A percentile compares a stretch with the other conserved stretches of the same genome.
Conservation (phyloP, 2,797 vertebrate species). For the Antrozous pallidus region DNA sequence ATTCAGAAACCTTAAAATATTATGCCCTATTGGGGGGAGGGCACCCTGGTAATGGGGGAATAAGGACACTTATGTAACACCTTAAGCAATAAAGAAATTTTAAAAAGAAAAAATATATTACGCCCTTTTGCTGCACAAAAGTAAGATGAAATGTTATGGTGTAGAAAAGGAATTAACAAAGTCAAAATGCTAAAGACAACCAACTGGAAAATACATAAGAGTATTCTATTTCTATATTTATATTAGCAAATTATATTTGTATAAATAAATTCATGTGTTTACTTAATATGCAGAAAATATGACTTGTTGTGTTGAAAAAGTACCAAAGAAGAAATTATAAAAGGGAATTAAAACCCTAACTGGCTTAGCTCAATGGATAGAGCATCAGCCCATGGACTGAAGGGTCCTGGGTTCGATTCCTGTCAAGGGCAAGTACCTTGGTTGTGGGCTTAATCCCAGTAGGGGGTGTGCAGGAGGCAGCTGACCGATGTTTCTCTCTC, state of each 20-base stretch:
- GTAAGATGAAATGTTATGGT: neutral
- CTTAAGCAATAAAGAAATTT: no score
- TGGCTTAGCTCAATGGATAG: no score
- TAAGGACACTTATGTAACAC: no score
- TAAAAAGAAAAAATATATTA: no score
- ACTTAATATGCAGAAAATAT: conserved; percentile 32
- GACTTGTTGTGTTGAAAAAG: conserved; percentile 79
- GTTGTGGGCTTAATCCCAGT: no score
- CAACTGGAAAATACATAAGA: neutral
- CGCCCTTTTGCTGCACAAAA: neutral
- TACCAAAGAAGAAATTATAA: conserved; percentile 86
- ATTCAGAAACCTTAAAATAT: neutral
- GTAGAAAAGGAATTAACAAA: neutral
- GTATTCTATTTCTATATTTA: neutral
- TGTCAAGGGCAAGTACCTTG: no score
- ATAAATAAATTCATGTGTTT: neutral
- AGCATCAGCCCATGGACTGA: no score
- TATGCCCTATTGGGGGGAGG: no score
- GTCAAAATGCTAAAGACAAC: neutral
- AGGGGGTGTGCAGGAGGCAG: no score
- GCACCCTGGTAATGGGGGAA: no score
- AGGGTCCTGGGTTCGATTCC: no score
- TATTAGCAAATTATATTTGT: neutral
- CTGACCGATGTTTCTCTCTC: no score
- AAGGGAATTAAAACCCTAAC: conserved; percentile 76